These are phyloP conservation scores for Lycophotia porphyrea DNA, from an alignment of 2,888 invertebrate genomes.

Conservation along the genomic window DNA sequence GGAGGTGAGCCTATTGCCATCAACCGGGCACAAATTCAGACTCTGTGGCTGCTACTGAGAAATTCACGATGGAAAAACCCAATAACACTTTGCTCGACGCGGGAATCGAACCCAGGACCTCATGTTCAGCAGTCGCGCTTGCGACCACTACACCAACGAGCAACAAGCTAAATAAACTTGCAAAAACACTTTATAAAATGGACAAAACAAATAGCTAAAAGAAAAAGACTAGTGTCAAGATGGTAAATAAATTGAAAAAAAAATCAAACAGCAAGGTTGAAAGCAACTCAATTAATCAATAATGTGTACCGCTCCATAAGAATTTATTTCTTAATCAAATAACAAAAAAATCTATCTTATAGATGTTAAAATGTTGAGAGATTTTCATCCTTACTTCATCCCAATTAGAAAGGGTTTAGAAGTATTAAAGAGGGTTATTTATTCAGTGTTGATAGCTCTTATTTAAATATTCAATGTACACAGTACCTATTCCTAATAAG, in stretches of 20 bases:
- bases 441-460: constrained; percentile 13
- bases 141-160: too few relatives aligned
- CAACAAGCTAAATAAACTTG: not conserved
- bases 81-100: too few relatives aligned
- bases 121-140: too few relatives aligned
- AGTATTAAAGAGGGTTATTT: constrained; percentile 27
- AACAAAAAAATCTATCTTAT: constrained; percentile 9
- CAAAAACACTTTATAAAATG: not conserved
- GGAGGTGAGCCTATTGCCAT: too few relatives aligned
- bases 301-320: constrained; percentile 1
- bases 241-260: not conserved
- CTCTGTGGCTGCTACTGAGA: too few relatives aligned
- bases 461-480: not conserved
- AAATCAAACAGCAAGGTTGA: constrained; percentile 14
- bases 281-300: constrained; percentile 32
- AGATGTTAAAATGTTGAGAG: constrained; percentile 19
- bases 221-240: not conserved
- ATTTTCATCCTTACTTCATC: constrained; percentile 15
- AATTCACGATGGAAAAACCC: too few relatives aligned
- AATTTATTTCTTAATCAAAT: constrained; percentile 28
- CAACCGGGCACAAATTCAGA: too few relatives aligned
- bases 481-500: not conserved
- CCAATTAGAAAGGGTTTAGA: constrained; percentile 31
- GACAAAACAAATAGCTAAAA: not conserved
- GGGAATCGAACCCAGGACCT: too few relatives aligned